Percentiles rank a stretch among this genome's conserved stretches.
Evolutionary conservation across 1,140 invertebrate species (phyloP).

Genomic region (Tetramorium alpestre): DNA sequence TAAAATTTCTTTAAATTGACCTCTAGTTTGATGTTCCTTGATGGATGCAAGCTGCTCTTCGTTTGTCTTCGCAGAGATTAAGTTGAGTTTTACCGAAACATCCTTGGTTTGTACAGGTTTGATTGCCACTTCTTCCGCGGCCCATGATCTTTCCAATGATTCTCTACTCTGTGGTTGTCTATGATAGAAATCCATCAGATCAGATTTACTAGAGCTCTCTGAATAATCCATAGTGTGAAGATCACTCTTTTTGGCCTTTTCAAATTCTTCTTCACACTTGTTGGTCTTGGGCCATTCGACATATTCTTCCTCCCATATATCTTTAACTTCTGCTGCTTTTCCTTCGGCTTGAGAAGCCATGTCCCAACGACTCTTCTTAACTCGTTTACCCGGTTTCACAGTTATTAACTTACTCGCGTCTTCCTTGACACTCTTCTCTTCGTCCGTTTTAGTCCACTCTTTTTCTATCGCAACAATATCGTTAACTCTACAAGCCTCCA

Average conservation of each 20-base stretch:
- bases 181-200: conserved; percentile 72
- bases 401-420: neutral
- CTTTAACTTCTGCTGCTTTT: conserved; percentile 73
- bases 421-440: conserved; percentile 2
- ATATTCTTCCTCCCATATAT: conserved; percentile 83
- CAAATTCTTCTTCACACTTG: conserved; percentile 54
- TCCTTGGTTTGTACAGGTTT: neutral
- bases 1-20: conserved; percentile 51
- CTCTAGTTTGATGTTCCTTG: conserved; percentile 25
- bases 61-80: conserved; percentile 20
- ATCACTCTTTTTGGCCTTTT: conserved; percentile 32
- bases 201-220: conserved; percentile 11
- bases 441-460: conserved; percentile 1
- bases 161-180: conserved; percentile 72
- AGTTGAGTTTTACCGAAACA: neutral
- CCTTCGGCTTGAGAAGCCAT: conserved; percentile 77
- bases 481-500: neutral
- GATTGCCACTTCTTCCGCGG: conserved; percentile 62
- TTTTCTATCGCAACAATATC: conserved; percentile 2
- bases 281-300: conserved; percentile 76
- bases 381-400: conserved; percentile 46
- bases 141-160: conserved; percentile 72
- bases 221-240: conserved; percentile 34
- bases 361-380: conserved; percentile 80
- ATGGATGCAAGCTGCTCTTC: neutral